Conservation (phyloP, 2,113 vertebrate genomes). For the Tringa solitaria region DNA sequence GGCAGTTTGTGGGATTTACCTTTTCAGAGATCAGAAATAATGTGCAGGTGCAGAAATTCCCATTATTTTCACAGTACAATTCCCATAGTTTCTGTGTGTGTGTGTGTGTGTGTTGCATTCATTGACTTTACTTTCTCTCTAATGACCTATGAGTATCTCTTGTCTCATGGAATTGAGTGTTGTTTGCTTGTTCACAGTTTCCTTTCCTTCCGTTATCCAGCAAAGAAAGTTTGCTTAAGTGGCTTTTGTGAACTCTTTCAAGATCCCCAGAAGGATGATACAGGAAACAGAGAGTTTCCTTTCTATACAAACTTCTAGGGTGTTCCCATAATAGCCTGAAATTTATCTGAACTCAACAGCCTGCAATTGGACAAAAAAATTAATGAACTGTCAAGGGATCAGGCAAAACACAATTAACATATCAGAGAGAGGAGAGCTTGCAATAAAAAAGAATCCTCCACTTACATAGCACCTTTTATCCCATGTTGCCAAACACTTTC, state of each 20-base stretch:
- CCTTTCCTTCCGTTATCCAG: slow-evolving; percentile 69
- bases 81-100: background rate
- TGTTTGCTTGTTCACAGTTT: slow-evolving; percentile 73
- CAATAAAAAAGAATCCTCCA: background rate
- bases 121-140: slow-evolving; percentile 29
- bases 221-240: slow-evolving; percentile 64
- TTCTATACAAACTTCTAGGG: slow-evolving; percentile 59
- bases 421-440: slow-evolving; percentile 2
- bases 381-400: slow-evolving; percentile 54
- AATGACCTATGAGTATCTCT: slow-evolving; percentile 39
- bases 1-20: background rate
- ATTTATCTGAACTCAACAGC: slow-evolving; percentile 61
- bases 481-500: background rate
- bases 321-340: slow-evolving; percentile 63
- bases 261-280: slow-evolving; percentile 74
- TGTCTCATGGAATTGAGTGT: slow-evolving; percentile 44
- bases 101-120: background rate
- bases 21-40: background rate
- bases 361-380: slow-evolving; percentile 42
- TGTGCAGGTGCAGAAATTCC: background rate
- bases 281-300: slow-evolving; percentile 70
- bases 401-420: slow-evolving; percentile 22
- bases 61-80: background rate
- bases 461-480: slow-evolving; percentile 25
- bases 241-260: slow-evolving; percentile 63